Conservation (phyloP, 1,140 invertebrate species). For the Drosophila rufa region DNA sequence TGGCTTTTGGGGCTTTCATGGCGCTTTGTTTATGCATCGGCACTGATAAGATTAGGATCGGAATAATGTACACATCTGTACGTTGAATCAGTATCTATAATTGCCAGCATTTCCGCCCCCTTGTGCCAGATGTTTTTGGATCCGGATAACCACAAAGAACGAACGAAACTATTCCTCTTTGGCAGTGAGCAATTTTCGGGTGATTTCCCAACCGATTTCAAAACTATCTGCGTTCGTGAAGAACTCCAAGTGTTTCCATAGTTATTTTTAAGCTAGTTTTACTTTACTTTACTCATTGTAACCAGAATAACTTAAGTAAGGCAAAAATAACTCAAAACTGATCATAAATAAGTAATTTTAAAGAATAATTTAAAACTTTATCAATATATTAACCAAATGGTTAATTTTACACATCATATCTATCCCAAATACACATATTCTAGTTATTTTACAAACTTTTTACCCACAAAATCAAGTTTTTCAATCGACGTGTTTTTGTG, state of each 20-base stretch:
- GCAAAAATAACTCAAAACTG: no score
- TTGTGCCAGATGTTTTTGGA: constrained; percentile 17
- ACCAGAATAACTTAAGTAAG: no score
- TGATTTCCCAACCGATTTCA: no score
- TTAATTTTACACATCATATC: neutral
- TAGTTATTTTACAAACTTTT: neutral
- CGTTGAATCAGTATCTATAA: constrained; percentile 10
- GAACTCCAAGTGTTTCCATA: neutral
- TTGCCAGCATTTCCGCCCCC: constrained; percentile 62
- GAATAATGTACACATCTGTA: constrained; percentile 12
- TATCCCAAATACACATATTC: neutral
- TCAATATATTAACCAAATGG: neutral
- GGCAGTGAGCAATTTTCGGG: neutral
- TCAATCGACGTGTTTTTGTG: constrained; percentile 2
- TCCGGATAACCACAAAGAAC: neutral
- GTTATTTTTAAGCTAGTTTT: no score
- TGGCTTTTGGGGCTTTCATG: constrained; percentile 14
- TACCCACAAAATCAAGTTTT: neutral
- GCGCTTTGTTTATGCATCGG: constrained; percentile 58
- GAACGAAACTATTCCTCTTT: neutral
- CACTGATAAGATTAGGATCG: constrained; percentile 62
- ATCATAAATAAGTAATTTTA: neutral
- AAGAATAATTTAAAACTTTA: neutral
- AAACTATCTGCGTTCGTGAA: neutral
- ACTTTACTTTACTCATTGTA: no score